Evolutionary conservation across 1,140 invertebrate genomes (phyloP).

Genomic region (Amyelois transitella): DNA sequence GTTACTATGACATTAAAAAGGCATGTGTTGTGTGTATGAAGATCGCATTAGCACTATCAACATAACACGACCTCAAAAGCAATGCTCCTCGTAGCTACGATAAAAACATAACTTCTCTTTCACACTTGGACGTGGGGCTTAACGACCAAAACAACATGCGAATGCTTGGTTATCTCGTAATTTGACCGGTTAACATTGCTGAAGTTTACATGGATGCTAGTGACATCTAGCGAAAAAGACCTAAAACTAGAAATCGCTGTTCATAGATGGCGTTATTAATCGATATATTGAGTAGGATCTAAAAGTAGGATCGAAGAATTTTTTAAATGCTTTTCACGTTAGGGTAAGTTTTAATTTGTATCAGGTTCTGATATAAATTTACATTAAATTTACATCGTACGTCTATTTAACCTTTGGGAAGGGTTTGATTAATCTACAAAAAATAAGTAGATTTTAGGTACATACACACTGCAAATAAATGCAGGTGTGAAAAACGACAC

Average conservation of each 20-base stretch:
- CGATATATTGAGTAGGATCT: neutral
- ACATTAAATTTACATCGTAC: too few relatives aligned
- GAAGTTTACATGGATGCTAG: neutral
- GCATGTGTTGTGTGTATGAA: neutral
- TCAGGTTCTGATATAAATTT: too few relatives aligned
- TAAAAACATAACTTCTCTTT: constrained; percentile 8
- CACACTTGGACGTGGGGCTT: neutral
- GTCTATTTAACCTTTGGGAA: too few relatives aligned
- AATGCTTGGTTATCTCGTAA: neutral
- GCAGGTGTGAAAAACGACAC: too few relatives aligned
- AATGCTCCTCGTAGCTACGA: neutral
- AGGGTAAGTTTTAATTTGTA: too few relatives aligned
- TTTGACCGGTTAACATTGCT: neutral
- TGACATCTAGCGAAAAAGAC: constrained; percentile 23
- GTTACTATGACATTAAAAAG: neutral
- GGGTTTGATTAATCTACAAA: too few relatives aligned
- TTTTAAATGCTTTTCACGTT: neutral
- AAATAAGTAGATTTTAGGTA: too few relatives aligned
- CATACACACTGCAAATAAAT: too few relatives aligned
- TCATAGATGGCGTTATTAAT: neutral
- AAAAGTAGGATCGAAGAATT: neutral
- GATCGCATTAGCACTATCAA: neutral
- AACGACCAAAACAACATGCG: neutral
- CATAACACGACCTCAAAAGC: neutral
- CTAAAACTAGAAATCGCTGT: neutral